Conservation (phyloP, 2,797 vertebrate genomes). For the Hylomyscus alleni region DNA sequence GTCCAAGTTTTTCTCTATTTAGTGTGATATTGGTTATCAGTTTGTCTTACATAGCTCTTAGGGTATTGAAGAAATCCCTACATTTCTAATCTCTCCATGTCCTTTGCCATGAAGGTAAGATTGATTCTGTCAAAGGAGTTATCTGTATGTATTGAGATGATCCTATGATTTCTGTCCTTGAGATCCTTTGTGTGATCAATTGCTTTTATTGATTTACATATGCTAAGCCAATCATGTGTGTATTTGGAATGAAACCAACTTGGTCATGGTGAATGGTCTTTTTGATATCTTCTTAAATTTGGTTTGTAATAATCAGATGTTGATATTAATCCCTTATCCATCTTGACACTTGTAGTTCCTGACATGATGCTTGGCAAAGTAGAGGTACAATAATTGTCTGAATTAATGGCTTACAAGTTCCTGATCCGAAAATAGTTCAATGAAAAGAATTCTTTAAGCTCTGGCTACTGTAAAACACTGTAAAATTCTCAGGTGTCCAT, state of each 20-base stretch:
- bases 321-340: background rate
- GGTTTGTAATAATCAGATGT: background rate
- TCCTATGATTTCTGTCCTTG: background rate
- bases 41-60: background rate
- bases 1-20: background rate
- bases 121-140: background rate
- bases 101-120: background rate
- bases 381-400: background rate
- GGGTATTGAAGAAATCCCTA: background rate
- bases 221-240: background rate
- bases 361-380: background rate
- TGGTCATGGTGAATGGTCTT: background rate
- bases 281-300: background rate
- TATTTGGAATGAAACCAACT: background rate
- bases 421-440: background rate
- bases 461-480: background rate
- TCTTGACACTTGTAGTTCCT: background rate
- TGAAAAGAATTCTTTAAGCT: conserved; percentile 13
- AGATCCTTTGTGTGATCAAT: background rate
- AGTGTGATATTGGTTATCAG: background rate
- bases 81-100: background rate
- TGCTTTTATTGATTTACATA: background rate
- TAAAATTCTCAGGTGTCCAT: background rate
- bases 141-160: background rate
- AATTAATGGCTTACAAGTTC: conserved; percentile 5